Evolutionary conservation across 2,888 invertebrate species (phyloP), one percentile per base, ranked within the genome.

Genomic region (Metallyticus violacea): DNA sequence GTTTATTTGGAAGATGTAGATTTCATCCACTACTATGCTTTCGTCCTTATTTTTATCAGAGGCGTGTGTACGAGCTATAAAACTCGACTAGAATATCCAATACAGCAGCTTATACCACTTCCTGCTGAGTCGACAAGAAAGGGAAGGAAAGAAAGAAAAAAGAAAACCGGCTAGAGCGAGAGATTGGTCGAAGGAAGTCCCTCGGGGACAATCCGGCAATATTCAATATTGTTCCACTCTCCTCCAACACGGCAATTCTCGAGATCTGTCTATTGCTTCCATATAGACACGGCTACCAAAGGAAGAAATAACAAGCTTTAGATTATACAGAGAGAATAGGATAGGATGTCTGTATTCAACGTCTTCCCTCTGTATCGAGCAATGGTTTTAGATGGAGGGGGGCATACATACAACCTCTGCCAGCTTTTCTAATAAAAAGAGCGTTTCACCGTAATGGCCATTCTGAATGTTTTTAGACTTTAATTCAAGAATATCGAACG

Each of bases 241-340:
- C 83, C 27, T 28, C n/a, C n/a, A 83, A 83, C 28, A 28, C 26
- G 77, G 40, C n/a, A 26, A 82, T 82, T 82, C 26, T 30, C 62
- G 26, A 76, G 27, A 82, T 22, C 83, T 83, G 83, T 77, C 83
- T 83, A 83, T 83, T 83, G 83, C 83, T 83, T 83, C 83, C 83
- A 83, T 83, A 83, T 83, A 83, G 83, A 83, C 77, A 83, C 76
- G 83, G 79, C 26, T 22, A 76, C 40, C 26, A 82, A n/a, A 62
- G 76, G 82, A 76, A 82, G 81, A 82, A 76, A 82, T 82, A 82
- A 82, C 82, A 83, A 77, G 83, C n/a, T 83, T 25, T n/a, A n/a
- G n/a, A 83, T 83, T 83, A 83, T 83, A 83, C 83, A 77, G 27
- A 26, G 22, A 82, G 15, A 62, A 76, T 15, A 62, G 62, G 83